Percentiles rank a stretch among this genome's conserved stretches.
These are phyloP conservation scores for Premnoplex brunnescens DNA, from an alignment of 2,797 vertebrate genomes.

Conservation along the genomic window DNA sequence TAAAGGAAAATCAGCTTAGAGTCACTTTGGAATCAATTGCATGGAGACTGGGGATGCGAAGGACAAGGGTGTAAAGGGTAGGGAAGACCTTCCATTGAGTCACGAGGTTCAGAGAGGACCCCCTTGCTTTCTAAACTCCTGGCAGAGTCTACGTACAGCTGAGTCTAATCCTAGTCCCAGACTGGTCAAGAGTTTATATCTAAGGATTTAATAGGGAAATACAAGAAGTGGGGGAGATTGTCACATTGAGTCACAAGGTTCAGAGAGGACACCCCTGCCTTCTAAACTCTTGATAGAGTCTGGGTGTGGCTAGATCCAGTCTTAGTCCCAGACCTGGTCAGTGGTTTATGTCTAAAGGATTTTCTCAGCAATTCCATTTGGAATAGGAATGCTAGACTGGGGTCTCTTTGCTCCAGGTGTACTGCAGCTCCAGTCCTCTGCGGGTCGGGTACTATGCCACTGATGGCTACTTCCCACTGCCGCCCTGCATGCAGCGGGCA, in stretches of 20 bases:
- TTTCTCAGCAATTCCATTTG: not conserved
- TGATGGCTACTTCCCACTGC: conserved; percentile 14
- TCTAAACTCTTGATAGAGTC: not conserved
- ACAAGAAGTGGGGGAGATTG: not conserved
- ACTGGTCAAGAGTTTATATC: not conserved
- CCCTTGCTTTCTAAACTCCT: not conserved
- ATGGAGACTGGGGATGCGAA: not conserved
- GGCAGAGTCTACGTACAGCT: not conserved
- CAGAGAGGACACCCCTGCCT: not conserved
- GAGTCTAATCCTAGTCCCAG: not conserved
- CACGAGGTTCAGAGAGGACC: not conserved
- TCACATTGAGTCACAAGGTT: not conserved
- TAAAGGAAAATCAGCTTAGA: not conserved
- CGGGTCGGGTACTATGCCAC: conserved; percentile 58
- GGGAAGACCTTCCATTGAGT: not conserved
- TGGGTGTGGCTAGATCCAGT: not conserved
- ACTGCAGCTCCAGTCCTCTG: conserved; percentile 19
- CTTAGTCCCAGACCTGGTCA: not conserved
- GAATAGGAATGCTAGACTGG: not conserved
- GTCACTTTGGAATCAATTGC: not conserved
- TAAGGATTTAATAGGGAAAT: not conserved
- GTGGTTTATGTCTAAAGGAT: not conserved
- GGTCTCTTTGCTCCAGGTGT: conserved; percentile 11
- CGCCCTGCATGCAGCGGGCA: conserved; percentile 40
- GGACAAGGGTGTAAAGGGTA: not conserved